Base-by-base conservation (phyloP, 2,797 vertebrate species). In the Valencia hispanica region DNA sequence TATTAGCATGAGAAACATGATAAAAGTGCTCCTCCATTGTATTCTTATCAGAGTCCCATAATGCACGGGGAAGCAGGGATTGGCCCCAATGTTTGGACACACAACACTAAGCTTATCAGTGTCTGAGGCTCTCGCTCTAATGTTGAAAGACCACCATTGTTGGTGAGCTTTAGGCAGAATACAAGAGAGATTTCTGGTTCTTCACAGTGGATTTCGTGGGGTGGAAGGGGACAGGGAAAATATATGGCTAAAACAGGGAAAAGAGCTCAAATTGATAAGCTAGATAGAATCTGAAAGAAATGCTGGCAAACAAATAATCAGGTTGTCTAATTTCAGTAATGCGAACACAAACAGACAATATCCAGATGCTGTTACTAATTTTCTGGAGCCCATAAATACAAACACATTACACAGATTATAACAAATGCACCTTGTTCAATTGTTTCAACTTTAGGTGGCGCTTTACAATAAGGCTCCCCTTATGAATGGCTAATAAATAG, bases 1-100 rank as follows among this genome's bases (percentile, higher is more conserved):
- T 79, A 89, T 92, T 92, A 92, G 82, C 88, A 88, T 86, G 87
- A 91, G 80, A 71, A 81, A 86, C 87, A 83, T 41, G 87, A 92
- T 88, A 88, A 89, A 86, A 78, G 73, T 50, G 79, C 80, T 79
- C 73, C 74, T 74, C 80, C 75, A 90, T 90, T 92, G 88, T 92
- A 83, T 89, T 77, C 83, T 91, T 92, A 92, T 90, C 89, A 72
- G 73, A 12, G 22, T 84, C 88, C 86, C 83, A 91, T 89, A 85
- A 92, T 90, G 89, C 89, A 88, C 81, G 80, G 86, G 87, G 82
- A 82, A 79, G 68, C 57, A 22, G 77, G 79, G 86, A 87, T 87
- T 78, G 88, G 88, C 87, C 79, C 70, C 4, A 50, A 74, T 59
- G 73, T 81, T 78, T 70, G 88, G 87, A 75, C 79, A 70, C 70